phyloP scores from a whole-genome alignment of 2,888 invertebrate species.

The Priocnemis perturbator region DNA sequence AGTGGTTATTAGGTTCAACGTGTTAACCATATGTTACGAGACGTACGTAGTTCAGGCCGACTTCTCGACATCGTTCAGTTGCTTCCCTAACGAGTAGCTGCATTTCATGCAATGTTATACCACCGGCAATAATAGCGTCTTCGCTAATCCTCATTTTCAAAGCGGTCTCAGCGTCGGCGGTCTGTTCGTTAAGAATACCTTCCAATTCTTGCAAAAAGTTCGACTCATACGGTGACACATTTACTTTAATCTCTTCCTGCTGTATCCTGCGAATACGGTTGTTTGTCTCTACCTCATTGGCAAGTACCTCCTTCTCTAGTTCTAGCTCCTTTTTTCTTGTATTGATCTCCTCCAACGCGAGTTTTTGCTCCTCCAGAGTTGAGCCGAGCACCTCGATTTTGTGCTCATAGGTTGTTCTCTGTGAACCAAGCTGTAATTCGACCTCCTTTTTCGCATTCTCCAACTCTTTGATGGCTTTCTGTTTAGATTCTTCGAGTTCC shows the following conservation, averaged over 20 bases:
- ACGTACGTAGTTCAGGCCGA: conserved; percentile 71
- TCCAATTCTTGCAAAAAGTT: conserved; percentile 78
- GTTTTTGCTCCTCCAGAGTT: conserved; percentile 70
- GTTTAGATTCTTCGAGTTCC: conserved; percentile 72
- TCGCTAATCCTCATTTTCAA: conserved; percentile 62
- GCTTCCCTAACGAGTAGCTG: conserved; percentile 73
- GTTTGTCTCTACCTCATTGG: conserved; percentile 75
- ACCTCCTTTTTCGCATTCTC: conserved; percentile 70
- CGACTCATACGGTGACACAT: conserved; percentile 75
- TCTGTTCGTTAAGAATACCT: conserved; percentile 74
- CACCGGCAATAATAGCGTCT: conserved; percentile 64
- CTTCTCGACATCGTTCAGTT: conserved; percentile 69
- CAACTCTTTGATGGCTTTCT: conserved; percentile 70
- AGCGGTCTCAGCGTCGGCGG: conserved; percentile 64
- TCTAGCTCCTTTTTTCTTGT: conserved; percentile 67
- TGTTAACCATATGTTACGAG: conserved; percentile 12
- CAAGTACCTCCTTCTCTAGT: conserved; percentile 68
- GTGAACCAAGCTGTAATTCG: conserved; percentile 67
- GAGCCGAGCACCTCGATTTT: conserved; percentile 68
- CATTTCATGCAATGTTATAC: conserved; percentile 72
- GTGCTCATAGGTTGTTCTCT: conserved; percentile 69
- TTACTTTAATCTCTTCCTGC: conserved; percentile 70
- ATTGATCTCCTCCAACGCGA: conserved; percentile 67
- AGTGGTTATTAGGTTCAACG: background rate
- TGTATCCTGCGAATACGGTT: conserved; percentile 76